Conservation (phyloP, 2,113 vertebrate species). For the Callaeas wilsoni region DNA sequence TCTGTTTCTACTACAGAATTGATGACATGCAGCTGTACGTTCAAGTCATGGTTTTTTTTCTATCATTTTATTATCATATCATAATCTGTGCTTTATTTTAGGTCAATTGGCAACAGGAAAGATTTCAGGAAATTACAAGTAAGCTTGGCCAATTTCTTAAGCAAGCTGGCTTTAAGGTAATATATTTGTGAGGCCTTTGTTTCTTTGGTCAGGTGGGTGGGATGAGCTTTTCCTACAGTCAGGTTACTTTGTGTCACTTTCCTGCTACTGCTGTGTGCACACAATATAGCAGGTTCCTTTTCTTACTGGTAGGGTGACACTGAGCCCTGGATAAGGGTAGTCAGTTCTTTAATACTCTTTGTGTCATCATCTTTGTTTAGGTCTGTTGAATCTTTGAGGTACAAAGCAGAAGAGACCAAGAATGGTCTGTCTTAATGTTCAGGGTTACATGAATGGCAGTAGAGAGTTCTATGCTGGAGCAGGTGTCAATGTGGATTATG, state of each 20-base stretch:
- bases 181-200: not conserved
- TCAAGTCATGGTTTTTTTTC: not conserved
- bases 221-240: not conserved
- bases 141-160: conserved; percentile 97
- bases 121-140: conserved; percentile 88
- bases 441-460: not conserved
- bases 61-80: not conserved
- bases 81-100: conserved; percentile 45
- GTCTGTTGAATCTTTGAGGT: not conserved
- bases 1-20: not conserved
- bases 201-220: not conserved
- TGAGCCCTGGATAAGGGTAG: not conserved
- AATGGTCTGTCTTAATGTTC: not conserved
- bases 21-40: not conserved
- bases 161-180: conserved; percentile 98
- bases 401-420: not conserved
- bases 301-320: not conserved
- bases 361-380: not conserved
- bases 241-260: not conserved
- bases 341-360: not conserved
- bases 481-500: not conserved
- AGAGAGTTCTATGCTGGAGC: not conserved
- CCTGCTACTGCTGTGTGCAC: not conserved
- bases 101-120: conserved; percentile 94
- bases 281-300: not conserved